Conservation (phyloP, 2,888 invertebrate species). For the Lithophane leautieri region DNA sequence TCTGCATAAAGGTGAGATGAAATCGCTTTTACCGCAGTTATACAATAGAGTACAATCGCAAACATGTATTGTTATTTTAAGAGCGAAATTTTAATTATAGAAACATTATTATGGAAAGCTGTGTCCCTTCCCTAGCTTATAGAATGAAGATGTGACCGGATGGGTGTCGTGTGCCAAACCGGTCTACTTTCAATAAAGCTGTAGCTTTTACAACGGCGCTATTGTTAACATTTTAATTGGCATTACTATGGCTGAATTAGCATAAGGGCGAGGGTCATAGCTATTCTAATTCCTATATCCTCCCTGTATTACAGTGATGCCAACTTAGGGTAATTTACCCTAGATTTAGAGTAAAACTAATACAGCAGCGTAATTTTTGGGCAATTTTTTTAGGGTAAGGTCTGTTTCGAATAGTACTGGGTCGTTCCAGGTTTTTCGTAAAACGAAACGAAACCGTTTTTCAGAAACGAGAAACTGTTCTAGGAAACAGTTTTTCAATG, state of each 20-base stretch:
- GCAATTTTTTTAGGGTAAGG: too few species aligned
- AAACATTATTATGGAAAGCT: slow-evolving; percentile 69
- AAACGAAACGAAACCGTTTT: too few species aligned
- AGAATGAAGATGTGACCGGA: slow-evolving; percentile 67
- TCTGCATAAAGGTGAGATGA: slow-evolving; percentile 32
- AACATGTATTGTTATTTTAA: slow-evolving; percentile 52
- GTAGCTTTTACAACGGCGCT: slow-evolving; percentile 73
- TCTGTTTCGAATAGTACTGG: too few species aligned
- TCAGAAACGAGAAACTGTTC: too few species aligned
- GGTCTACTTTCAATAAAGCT: slow-evolving; percentile 81
- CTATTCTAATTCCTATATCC: slow-evolving; percentile 55
- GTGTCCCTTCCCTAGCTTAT: slow-evolving; percentile 46
- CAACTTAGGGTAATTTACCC: too few species aligned
- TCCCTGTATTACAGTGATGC: too few species aligned
- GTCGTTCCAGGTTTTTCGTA: too few species aligned
- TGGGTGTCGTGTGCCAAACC: slow-evolving; percentile 81
- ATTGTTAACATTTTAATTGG: slow-evolving; percentile 88
- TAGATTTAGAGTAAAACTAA: too few species aligned
- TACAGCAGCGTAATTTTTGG: too few species aligned
- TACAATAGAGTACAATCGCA: slow-evolving; percentile 28
- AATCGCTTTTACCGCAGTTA: slow-evolving; percentile 24
- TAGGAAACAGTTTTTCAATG: too few species aligned
- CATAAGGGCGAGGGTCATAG: slow-evolving; percentile 77
- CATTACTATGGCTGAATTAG: slow-evolving; percentile 78
- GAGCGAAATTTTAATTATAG: slow-evolving; percentile 66